Conservation (phyloP, 2,113 vertebrate species). For the Dicentrarchus labrax region DNA sequence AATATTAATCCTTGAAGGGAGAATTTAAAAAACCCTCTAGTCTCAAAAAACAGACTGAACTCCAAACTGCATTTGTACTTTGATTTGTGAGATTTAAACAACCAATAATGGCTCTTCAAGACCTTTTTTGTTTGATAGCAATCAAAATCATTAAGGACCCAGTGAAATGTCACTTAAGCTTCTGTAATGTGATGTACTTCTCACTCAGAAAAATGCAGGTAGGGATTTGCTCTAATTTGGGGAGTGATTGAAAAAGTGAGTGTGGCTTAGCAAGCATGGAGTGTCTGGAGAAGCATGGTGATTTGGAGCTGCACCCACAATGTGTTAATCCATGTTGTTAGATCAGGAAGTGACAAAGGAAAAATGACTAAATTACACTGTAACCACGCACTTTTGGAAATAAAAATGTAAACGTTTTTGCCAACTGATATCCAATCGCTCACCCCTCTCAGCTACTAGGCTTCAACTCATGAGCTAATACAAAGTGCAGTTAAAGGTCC, state of each 20-base stretch:
- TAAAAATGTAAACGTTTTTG: neutral
- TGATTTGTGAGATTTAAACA: too few relatives aligned
- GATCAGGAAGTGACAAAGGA: neutral
- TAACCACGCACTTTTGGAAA: neutral
- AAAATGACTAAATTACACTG: neutral
- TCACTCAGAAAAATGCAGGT: neutral
- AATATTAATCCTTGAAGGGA: slow-evolving; percentile 10
- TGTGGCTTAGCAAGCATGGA: neutral
- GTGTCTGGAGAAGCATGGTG: neutral
- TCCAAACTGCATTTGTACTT: neutral
- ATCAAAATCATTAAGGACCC: neutral
- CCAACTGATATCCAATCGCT: neutral
- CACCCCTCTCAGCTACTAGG: neutral
- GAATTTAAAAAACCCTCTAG: neutral
- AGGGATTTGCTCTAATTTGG: neutral
- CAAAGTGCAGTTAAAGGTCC: neutral
- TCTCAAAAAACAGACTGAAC: neutral
- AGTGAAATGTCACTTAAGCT: neutral
- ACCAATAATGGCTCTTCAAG: too few relatives aligned
- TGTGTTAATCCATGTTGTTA: neutral
- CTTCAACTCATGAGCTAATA: neutral
- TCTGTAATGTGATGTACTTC: neutral
- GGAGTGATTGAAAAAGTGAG: neutral
- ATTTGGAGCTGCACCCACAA: neutral
- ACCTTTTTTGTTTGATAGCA: neutral